Evolutionary conservation across 1,140 invertebrate species (phyloP).

Genomic region (Doryteuthis pealeii): DNA sequence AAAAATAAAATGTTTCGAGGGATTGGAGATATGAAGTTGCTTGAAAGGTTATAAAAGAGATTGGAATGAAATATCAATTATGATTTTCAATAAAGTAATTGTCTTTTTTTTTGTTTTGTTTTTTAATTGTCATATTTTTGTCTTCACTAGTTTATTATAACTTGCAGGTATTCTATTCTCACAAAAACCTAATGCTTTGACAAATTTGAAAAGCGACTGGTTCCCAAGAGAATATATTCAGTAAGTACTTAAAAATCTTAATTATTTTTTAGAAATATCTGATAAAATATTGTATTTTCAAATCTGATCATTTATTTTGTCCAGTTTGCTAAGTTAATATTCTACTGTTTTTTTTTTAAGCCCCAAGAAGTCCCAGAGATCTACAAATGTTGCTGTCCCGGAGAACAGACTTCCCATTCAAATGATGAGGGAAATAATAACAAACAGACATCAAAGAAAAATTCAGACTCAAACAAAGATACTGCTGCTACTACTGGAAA

Average conservation of each 20-base stretch:
- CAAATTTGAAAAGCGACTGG: constrained; percentile 77
- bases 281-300: too few species aligned
- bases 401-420: constrained; percentile 19
- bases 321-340: too few species aligned
- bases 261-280: too few species aligned
- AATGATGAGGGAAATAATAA: constrained; percentile 11
- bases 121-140: too few species aligned
- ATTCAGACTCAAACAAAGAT: background rate
- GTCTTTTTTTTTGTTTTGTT: too few species aligned
- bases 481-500: background rate
- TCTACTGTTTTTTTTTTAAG: constrained; percentile 51
- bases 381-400: constrained; percentile 39
- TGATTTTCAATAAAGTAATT: too few species aligned
- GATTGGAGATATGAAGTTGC: too few species aligned
- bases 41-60: too few species aligned
- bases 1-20: too few species aligned
- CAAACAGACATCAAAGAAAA: constrained; percentile 9
- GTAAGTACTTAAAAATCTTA: constrained; percentile 63
- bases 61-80: too few species aligned
- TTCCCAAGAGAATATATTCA: constrained; percentile 85
- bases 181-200: constrained; percentile 92
- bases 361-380: constrained; percentile 65
- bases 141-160: constrained; percentile 19
- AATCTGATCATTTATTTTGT: too few species aligned
- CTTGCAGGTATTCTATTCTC: constrained; percentile 73